Evolutionary conservation across 2,797 vertebrate genomes (phyloP), one percentile per base, ranked within the genome.

Genomic region (Enteromius fasciolatus): DNA sequence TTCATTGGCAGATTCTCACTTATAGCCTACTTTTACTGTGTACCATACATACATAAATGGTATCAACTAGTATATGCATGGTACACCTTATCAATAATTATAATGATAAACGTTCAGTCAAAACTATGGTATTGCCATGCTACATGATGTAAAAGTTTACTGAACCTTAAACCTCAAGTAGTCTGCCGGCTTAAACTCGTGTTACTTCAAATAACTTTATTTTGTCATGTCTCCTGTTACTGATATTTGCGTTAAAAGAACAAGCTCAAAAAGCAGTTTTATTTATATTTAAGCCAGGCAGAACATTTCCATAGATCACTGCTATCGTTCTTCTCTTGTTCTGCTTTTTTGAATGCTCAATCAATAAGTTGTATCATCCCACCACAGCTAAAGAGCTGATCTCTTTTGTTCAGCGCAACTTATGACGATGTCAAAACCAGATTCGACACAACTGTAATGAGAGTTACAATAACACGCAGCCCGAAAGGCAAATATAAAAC

Each of bases 361-460:
- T 11, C 20, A 9, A 52, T 54, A 64, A 63, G 1, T 23, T 59
- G 33, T 25, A 23, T 15, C 76, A 50, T 66, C 76, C 59, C 76
- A 33, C 59, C 18, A 50, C 41, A 48, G 15, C 57, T 28, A 1
- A 44, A 33, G 3, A 77, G 15, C 4, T 41, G 5, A n/a, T 33
- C 61, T 78, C 17, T 78, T 64, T 78, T 78, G 23, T 64, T 78
- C 25, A 31, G 41, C 59, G 18, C 11, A 46, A 68, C 33, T 67
- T 78, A 39, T 31, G 76, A 67, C n/a, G 76, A 52, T 39, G 8
- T 25, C 4, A 50, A 17, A 67, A 25, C 7, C 28, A 36, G 17
- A 78, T 23, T 36, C 46, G 31, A 78, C 46, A 67, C 7, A 52
- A 15, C 0, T 23, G 1, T 23, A 11, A 10, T 14, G 28, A 50